Base-by-base conservation (phyloP, 2,797 vertebrate genomes). In the Pitangus sulphuratus region DNA sequence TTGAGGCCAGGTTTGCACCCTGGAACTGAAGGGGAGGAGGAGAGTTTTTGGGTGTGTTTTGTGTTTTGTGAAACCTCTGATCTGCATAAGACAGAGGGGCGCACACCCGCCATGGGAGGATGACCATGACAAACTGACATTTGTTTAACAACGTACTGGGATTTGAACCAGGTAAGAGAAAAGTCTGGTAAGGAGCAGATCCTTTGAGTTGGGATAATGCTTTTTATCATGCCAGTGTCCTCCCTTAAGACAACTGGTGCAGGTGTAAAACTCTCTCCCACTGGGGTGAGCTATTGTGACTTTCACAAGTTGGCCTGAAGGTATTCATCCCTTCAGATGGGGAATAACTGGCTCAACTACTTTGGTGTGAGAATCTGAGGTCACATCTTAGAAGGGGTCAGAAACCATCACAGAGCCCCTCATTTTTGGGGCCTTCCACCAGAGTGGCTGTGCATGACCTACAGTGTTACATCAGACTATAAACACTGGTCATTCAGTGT, bases 21-120 rank as follows among this genome's bases (percentile, higher is more conserved):
- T 7, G 2, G 8, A 50, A 1, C 6, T 0, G 0, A 51, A 44
- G 11, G 15, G 19, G 13, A 21, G 56, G 15, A 25, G 20, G 11
- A 39, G 11, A 50, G 4, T 5, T 26, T 77, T 64, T 26, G 28
- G 4, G 4, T 30, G 13, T 11, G 50, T 57, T 28, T 14, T 33
- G 11, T 51, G 26, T 28, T 51, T 30, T 51, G 11, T 0, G 0
- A 77, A 77, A 57, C 16, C 9, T 51, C 50, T 39, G 26, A 76
- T n/a, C 8, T 69, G 30, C 30, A 15, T n/a, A 62, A 44, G 60
- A 62, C 14, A 42, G 60, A 62, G 9, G 20, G 40, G 40, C n/a
- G 30, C 10, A 15, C 20, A 62, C 40, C 40, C 19, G 16, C 14
- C 20, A 42, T 30, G 20, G 28, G 40, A 42, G 39, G 20, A 31